Percentiles rank a stretch among this genome's conserved stretches.
phyloP scores from a whole-genome alignment of 1,140 invertebrate genomes.

The Calycopis cecrops region DNA sequence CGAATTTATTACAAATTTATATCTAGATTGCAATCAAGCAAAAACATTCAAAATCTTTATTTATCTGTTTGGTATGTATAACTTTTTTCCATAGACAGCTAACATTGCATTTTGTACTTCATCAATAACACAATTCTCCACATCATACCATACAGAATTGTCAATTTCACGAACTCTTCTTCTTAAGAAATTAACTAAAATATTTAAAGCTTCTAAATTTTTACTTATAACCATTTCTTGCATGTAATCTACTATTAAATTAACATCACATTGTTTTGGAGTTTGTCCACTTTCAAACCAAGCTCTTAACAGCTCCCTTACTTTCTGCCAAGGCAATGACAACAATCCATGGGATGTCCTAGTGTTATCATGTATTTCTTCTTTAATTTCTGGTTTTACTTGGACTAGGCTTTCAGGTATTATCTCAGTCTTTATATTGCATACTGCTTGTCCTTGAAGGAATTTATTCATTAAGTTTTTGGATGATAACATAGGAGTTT shows the following conservation, averaged over 20 bases:
- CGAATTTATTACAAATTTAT: too few relatives aligned
- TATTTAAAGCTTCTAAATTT: slow-evolving; percentile 60
- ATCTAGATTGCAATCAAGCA: too few relatives aligned
- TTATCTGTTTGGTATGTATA: slow-evolving; percentile 24
- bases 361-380: not conserved
- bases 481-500: slow-evolving; percentile 30
- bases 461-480: slow-evolving; percentile 48
- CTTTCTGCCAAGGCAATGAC: slow-evolving; percentile 58
- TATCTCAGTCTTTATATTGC: slow-evolving; percentile 25
- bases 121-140: slow-evolving; percentile 44
- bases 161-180: slow-evolving; percentile 47
- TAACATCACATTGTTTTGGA: slow-evolving; percentile 69
- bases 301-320: slow-evolving; percentile 64
- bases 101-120: slow-evolving; percentile 67
- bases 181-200: slow-evolving; percentile 55
- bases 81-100: slow-evolving; percentile 60
- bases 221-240: slow-evolving; percentile 60
- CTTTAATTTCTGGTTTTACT: slow-evolving; percentile 24
- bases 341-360: slow-evolving; percentile 38
- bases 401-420: slow-evolving; percentile 20
- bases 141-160: slow-evolving; percentile 48
- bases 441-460: slow-evolving; percentile 52
- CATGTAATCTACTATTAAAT: slow-evolving; percentile 64
- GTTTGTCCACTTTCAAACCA: slow-evolving; percentile 68
- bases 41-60: not conserved